phyloP scores from a whole-genome alignment of 2,113 vertebrate genomes.

The Spea multiplicata region DNA sequence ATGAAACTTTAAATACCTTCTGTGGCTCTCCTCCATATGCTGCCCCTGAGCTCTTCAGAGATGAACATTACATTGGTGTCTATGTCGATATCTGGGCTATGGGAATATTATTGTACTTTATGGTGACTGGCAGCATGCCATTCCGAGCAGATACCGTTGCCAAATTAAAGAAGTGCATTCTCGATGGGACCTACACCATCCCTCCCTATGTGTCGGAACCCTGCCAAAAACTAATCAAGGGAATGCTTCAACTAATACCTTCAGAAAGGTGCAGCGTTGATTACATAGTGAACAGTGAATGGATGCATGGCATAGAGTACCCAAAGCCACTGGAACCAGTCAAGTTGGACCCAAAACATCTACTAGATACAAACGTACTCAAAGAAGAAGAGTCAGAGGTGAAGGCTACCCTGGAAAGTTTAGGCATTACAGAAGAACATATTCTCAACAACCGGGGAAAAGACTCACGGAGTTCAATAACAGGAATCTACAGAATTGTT shows the following conservation, averaged over 20 bases:
- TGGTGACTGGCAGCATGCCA: conserved; percentile 87
- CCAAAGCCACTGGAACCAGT: conserved; percentile 82
- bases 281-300: conserved; percentile 85
- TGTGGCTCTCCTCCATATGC: conserved; percentile 96
- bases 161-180: conserved; percentile 91
- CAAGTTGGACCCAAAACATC: conserved; percentile 81
- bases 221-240: conserved; percentile 82
- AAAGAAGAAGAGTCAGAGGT: conserved; percentile 82
- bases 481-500: conserved; percentile 87
- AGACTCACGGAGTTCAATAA: conserved; percentile 85
- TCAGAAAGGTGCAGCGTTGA: conserved; percentile 77
- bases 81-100: conserved; percentile 92
- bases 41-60: conserved; percentile 88
- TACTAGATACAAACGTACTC: conserved; percentile 68
- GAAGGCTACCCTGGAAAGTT: conserved; percentile 70
- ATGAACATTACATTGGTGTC: conserved; percentile 84
- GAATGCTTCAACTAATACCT: conserved; percentile 81
- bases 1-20: conserved; percentile 90
- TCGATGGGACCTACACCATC: conserved; percentile 79
- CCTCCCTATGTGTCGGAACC: conserved; percentile 78
- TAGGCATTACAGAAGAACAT: conserved; percentile 87
- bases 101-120: conserved; percentile 91
- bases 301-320: conserved; percentile 83
- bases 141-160: conserved; percentile 92
- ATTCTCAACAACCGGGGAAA: conserved; percentile 84